Evolutionary conservation across 1,140 invertebrate genomes (phyloP), one percentile per base, ranked within the genome.

Genomic region (Planococcus citri): DNA sequence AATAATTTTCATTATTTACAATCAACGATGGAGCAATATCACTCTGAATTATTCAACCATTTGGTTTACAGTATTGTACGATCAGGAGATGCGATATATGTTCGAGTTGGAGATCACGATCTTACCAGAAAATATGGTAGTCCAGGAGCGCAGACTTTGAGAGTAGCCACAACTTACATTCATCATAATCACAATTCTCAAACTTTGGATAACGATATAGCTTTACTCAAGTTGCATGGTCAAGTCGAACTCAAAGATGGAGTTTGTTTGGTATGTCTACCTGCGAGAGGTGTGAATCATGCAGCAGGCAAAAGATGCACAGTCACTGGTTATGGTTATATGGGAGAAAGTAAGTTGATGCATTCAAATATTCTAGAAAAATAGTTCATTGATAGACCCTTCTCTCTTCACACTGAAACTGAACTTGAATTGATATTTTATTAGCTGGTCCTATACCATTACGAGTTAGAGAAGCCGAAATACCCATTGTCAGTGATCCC

Each of bases 161-260:
- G 90, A 21, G 91, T 95, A 4, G 89, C 89, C 24, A 94, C 91
- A 17, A 95, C 93, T 0, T 96, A 96, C 77, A 95, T 96, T 61
- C 94, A 97, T 77, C 93, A 95, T 74, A 95, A 96, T 78, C 95
- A 97, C 80, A 95, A 97, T 78, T 93, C 90, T 72, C 92, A 95
- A 78, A 97, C 94, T 0, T 80, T 97, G 72, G 94, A 97, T 76
- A 96, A 97, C 76, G 95, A 97, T 76, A 95, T 98, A 72, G 95
- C 95, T 0, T 77, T 98, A 10, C 80, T 98, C 8, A 96, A 95
- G 77, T 84, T 98, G 6, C 87, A 93, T 73, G 89, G 90, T 0
- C 92, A 95, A 77, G 92, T 91, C 0, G 90, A 94, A 77, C 83
- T 97, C 1, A 89, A 87, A 72, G 88, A 90, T 77, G 90, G 88